Conservation (phyloP, 2,113 vertebrate species). For the Calyptommatus sinebrachiatus region DNA sequence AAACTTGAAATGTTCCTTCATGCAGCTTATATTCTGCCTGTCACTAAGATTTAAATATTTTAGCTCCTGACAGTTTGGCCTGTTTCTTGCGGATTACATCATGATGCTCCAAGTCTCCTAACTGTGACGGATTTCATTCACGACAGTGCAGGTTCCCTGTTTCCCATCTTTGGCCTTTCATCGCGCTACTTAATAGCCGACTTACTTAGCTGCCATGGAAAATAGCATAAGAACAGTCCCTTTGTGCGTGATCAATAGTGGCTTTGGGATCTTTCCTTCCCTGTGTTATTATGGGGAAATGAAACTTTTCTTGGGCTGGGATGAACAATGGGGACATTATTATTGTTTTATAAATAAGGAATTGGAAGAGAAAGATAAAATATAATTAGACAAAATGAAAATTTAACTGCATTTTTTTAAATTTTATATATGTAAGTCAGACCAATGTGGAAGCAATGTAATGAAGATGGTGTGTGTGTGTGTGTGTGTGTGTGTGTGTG, state of each 20-base stretch:
- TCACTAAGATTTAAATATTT: conserved; percentile 49
- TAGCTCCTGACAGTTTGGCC: conserved; percentile 10
- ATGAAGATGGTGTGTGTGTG: neutral
- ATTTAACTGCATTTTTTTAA: neutral
- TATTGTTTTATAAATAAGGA: conserved; percentile 7
- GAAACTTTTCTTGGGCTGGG: conserved; percentile 39
- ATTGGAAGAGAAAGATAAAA: conserved; percentile 20
- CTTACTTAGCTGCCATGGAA: conserved; percentile 53
- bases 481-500: neutral
- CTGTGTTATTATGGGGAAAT: conserved; percentile 32
- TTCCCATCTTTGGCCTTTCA: conserved; percentile 58
- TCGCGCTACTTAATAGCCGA: conserved; percentile 46
- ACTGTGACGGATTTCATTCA: conserved; percentile 27
- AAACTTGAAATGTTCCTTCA: conserved; percentile 37
- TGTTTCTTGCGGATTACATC: conserved; percentile 26
- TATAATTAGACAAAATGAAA: conserved; percentile 17
- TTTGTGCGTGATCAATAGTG: conserved; percentile 56
- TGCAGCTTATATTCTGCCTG: conserved; percentile 41
- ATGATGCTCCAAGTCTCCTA: conserved; percentile 27
- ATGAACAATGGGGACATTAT: conserved; percentile 55
- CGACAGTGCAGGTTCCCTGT: conserved; percentile 26
- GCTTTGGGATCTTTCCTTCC: conserved; percentile 34
- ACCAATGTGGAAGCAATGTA: neutral
- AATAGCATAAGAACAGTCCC: conserved; percentile 55
- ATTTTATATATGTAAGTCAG: neutral